Percentiles rank a stretch among this genome's conserved stretches.
Evolutionary conservation across 2,113 vertebrate genomes (phyloP).

Genomic region (Macaca fascicularis): T2T-MFA8v1.1 NC_088375.1:53120001-53120500

Average conservation of each 20-base stretch:
- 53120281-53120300: neutral
- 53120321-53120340: neutral
- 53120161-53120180: neutral
- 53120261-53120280: neutral
- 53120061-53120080: neutral
- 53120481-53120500: neutral
- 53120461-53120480: neutral
- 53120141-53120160: neutral
- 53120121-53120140: neutral
- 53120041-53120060: neutral
- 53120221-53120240: neutral
- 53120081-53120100: neutral
- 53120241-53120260: neutral
- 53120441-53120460: neutral
- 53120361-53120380: neutral
- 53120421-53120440: no score
- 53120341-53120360: neutral
- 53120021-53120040: neutral
- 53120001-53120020: neutral
- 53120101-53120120: neutral
- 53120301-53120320: neutral
- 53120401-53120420: neutral
- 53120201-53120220: neutral
- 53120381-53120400: neutral
- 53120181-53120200: neutral